phyloP scores from a whole-genome alignment of 2,888 invertebrate genomes.

The Eupithecia dodoneata region DNA sequence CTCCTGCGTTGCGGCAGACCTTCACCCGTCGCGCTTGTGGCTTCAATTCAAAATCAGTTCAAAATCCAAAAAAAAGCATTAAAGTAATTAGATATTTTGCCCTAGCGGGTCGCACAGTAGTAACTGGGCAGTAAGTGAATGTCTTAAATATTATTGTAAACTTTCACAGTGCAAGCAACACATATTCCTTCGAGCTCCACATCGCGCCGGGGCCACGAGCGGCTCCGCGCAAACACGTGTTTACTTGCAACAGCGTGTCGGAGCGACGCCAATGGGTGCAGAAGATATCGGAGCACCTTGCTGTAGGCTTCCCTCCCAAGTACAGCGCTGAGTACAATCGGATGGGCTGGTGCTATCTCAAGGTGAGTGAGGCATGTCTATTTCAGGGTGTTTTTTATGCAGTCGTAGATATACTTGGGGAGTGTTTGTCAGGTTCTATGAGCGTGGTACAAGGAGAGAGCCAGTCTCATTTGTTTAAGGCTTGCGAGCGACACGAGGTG shows the following conservation, averaged over 20 bases:
- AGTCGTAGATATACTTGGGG: no score
- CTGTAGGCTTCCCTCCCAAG: constrained; percentile 85
- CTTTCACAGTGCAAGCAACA: constrained; percentile 74
- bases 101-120: not conserved
- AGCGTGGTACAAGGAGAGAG: no score
- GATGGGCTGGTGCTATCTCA: constrained; percentile 92
- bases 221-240: constrained; percentile 80
- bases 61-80: not conserved
- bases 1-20: no score
- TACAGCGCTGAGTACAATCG: constrained; percentile 89
- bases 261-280: constrained; percentile 90
- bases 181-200: constrained; percentile 86
- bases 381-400: not conserved
- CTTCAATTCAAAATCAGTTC: no score
- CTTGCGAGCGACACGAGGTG: no score
- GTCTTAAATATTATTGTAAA: not conserved
- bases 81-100: not conserved
- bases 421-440: no score
- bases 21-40: no score
- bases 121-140: not conserved
- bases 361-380: constrained; percentile 78
- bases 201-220: constrained; percentile 67
- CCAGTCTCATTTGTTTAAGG: no score
- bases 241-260: constrained; percentile 81
- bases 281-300: constrained; percentile 89